phyloP scores from a whole-genome alignment of 1,140 invertebrate species.

The Nebria ingens region DNA sequence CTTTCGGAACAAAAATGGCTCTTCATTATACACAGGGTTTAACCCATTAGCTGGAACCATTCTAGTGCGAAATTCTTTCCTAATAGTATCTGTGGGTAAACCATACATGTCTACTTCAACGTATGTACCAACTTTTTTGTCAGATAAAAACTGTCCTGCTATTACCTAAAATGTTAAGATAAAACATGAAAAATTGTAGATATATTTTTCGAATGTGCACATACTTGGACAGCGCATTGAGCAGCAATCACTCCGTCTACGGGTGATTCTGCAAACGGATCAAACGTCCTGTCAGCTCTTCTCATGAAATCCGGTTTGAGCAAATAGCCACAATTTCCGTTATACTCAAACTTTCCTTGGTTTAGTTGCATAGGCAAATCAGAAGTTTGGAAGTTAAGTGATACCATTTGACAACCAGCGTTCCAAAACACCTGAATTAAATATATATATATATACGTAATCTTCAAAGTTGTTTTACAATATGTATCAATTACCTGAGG shows the following conservation, averaged over 20 bases:
- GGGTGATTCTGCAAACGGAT: constrained; percentile 97
- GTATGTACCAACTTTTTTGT: constrained; percentile 96
- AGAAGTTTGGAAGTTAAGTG: constrained; percentile 99
- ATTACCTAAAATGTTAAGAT: constrained; percentile 60
- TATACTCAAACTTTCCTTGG: constrained; percentile 99
- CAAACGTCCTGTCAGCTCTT: constrained; percentile 88
- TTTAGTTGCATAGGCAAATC: constrained; percentile 99
- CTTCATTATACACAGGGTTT: constrained; percentile 97
- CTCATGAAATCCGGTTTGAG: constrained; percentile 99
- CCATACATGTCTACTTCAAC: constrained; percentile 99
- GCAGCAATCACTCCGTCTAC: constrained; percentile 99
- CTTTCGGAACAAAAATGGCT: constrained; percentile 96
- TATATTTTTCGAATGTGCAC: background rate
- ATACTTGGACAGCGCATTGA: constrained; percentile 90
- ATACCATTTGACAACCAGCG: constrained; percentile 94
- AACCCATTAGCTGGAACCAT: constrained; percentile 93
- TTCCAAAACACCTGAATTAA: constrained; percentile 76
- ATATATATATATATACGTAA: background rate
- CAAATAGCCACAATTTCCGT: constrained; percentile 91
- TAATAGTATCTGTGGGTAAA: constrained; percentile 95
- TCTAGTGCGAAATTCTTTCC: constrained; percentile 94
- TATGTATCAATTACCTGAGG: constrained; percentile 78
- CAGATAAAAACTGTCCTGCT: constrained; percentile 98
- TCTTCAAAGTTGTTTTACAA: background rate
- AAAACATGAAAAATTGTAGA: constrained; percentile 6